Percentiles rank a stretch among this genome's conserved stretches.
Conservation (phyloP, 2,888 invertebrate species). For the Odontocerum albicorne region DNA sequence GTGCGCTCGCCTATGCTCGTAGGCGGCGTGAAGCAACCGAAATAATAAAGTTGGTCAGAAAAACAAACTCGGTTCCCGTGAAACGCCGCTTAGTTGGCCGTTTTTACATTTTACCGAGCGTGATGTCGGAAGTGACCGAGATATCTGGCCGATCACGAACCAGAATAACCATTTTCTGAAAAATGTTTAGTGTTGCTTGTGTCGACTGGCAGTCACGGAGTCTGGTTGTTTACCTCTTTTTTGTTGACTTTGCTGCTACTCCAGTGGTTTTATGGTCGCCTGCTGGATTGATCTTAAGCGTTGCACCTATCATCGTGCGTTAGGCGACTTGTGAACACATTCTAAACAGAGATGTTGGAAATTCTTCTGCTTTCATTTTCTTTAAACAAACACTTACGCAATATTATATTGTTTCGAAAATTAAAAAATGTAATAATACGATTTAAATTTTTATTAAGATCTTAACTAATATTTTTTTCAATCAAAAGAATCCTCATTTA, state of each 20-base stretch:
- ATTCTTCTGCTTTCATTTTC: too few relatives aligned
- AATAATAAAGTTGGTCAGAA: conserved; percentile 22
- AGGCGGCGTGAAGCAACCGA: conserved; percentile 10
- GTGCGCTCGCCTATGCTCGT: neutral
- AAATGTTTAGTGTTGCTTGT: conserved; percentile 1
- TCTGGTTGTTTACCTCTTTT: conserved; percentile 11
- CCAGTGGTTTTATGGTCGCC: neutral
- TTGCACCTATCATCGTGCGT: neutral
- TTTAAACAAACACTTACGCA: too few relatives aligned
- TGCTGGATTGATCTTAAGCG: neutral
- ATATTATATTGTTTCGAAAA: too few relatives aligned
- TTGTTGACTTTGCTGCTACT: neutral
- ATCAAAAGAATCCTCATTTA: too few relatives aligned
- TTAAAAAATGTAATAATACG: too few relatives aligned
- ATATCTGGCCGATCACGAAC: conserved; percentile 17
- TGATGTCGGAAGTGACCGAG: conserved; percentile 20
- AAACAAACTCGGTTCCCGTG: conserved; percentile 22
- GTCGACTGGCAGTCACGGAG: conserved; percentile 7
- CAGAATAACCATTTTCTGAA: conserved; percentile 10
- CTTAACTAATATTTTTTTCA: too few relatives aligned
- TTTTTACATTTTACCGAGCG: conserved; percentile 15
- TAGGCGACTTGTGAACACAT: conserved; percentile 7
- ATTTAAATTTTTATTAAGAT: too few relatives aligned
- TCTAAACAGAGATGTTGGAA: neutral
- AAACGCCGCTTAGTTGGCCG: conserved; percentile 7